Evolutionary conservation across 2,888 invertebrate genomes (phyloP).

Genomic region (Rhopalosiphum nymphaeae): DNA sequence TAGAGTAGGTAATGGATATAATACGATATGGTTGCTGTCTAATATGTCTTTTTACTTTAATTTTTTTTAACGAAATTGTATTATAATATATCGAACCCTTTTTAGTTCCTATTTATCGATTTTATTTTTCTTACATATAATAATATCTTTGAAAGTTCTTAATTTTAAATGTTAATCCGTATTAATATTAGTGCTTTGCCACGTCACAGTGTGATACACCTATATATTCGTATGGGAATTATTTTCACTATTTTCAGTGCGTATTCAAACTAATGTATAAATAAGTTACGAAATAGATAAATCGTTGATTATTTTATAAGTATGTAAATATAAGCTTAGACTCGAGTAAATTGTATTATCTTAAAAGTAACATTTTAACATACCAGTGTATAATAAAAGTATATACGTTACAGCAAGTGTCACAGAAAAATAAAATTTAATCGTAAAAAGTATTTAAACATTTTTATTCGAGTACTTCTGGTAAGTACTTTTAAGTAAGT

Average conservation of each 20-base stretch:
- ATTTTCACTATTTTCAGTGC: not conserved
- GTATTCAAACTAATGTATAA: not conserved
- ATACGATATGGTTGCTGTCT: not conserved
- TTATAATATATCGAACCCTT: not conserved
- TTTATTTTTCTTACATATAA: not conserved
- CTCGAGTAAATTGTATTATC: not conserved
- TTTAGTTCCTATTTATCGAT: not conserved
- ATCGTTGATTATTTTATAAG: not conserved
- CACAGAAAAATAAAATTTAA: not conserved
- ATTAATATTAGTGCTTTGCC: not conserved
- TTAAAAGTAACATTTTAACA: not conserved
- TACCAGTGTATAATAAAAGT: not conserved
- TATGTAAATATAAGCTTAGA: not conserved
- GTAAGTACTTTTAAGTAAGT: not conserved
- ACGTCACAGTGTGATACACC: not conserved
- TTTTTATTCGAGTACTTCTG: not conserved
- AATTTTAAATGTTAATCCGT: conserved; percentile 28
- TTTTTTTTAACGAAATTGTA: not conserved
- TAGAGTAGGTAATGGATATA: not conserved
- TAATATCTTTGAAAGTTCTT: conserved; percentile 16
- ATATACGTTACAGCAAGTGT: not conserved
- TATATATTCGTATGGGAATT: not conserved
- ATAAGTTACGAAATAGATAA: not conserved
- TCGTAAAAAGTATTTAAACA: not conserved
- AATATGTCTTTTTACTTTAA: not conserved